phyloP scores from a whole-genome alignment of 2,797 vertebrate genomes.

The Octomys mimax region DNA sequence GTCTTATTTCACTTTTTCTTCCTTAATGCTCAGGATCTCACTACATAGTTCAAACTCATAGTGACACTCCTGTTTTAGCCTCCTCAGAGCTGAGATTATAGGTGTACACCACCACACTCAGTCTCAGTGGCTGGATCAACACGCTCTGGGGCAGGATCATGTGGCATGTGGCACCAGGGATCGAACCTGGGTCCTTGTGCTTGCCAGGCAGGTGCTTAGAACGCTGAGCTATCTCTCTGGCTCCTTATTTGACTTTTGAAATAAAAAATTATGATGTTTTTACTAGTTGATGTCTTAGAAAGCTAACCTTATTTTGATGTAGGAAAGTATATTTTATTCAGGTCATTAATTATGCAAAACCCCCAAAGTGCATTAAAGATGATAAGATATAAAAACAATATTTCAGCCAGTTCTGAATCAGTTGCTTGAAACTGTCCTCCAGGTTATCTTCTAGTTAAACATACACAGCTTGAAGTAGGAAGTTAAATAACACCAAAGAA shows the following conservation, averaged over 20 bases:
- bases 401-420: not conserved
- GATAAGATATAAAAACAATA: not conserved
- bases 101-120: no score
- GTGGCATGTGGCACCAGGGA: no score
- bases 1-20: not conserved
- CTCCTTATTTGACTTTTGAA: not conserved
- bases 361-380: not conserved
- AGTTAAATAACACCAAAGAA: constrained; percentile 33
- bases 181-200: no score
- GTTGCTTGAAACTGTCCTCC: not conserved
- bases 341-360: not conserved
- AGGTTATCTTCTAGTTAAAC: not conserved
- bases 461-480: not conserved
- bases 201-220: no score
- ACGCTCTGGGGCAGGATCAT: no score
- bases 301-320: not conserved
- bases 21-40: no score
- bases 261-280: not conserved
- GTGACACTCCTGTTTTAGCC: no score
- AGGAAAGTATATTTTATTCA: not conserved
- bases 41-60: no score
- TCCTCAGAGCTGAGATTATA: no score
- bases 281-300: not conserved
- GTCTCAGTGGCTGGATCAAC: no score
- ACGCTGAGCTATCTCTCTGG: no score